Conservation (phyloP, 2,888 invertebrate species). For the Drosophila subquinaria region DNA sequence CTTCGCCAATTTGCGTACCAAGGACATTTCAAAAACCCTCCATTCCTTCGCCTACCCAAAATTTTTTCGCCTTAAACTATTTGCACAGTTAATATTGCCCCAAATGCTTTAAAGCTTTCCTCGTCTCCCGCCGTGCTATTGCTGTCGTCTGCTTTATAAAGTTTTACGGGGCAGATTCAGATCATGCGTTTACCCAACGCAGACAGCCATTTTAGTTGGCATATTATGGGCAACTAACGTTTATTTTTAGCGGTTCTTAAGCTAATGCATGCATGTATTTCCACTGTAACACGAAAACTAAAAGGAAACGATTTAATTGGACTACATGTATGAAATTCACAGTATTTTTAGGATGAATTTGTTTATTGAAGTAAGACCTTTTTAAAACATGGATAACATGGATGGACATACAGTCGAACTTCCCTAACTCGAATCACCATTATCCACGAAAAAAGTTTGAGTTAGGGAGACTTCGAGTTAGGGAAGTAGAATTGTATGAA, state of each 20-base stretch:
- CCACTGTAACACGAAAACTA: background rate
- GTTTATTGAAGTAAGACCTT: background rate
- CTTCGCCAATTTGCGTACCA: slow-evolving; percentile 52
- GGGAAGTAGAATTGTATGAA: too few species aligned
- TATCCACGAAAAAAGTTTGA: too few species aligned
- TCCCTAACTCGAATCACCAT: too few species aligned
- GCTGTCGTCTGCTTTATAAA: slow-evolving; percentile 34
- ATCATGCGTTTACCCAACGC: slow-evolving; percentile 31
- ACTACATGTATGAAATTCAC: background rate
- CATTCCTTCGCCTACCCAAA: background rate
- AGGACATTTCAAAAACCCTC: slow-evolving; percentile 9
- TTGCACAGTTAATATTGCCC: slow-evolving; percentile 38
- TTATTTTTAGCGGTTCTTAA: slow-evolving; percentile 15
- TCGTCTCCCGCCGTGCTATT: background rate
- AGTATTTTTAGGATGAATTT: background rate
- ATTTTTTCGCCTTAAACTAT: slow-evolving; percentile 23
- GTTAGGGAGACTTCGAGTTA: too few species aligned
- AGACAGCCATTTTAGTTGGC: slow-evolving; percentile 48
- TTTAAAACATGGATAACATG: too few species aligned
- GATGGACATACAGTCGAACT: too few species aligned
- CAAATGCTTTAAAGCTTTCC: slow-evolving; percentile 45
- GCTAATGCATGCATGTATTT: slow-evolving; percentile 4
- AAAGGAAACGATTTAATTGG: slow-evolving; percentile 1
- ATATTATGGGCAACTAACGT: slow-evolving; percentile 35
- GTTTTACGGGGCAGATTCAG: slow-evolving; percentile 35